These are phyloP conservation scores for Brachionus manjavacas DNA, from an alignment of 1,140 invertebrate genomes.

Conservation along the genomic window DNA sequence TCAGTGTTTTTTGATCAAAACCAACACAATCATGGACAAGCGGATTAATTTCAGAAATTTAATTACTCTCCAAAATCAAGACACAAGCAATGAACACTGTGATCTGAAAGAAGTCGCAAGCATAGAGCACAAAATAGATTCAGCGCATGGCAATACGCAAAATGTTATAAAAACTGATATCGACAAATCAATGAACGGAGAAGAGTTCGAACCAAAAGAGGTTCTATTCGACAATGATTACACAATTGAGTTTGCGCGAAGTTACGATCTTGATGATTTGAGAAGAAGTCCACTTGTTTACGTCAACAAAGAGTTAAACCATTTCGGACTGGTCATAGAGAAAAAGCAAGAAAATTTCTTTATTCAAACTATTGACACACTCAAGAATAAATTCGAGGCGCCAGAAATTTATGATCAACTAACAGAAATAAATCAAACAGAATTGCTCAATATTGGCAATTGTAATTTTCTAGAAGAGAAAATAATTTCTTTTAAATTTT, in stretches of 20 bases:
- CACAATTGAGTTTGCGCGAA: background rate
- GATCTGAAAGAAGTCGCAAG: background rate
- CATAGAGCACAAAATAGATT: background rate
- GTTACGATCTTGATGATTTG: background rate
- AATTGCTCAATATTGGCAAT: background rate
- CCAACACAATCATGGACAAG: constrained; percentile 28
- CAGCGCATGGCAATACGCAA: background rate
- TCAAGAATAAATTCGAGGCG: background rate
- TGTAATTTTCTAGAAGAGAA: background rate
- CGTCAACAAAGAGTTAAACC: background rate
- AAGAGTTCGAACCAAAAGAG: background rate
- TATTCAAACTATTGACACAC: background rate
- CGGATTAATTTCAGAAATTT: constrained; percentile 20
- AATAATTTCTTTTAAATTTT: background rate
- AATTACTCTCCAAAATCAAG: background rate
- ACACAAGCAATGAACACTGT: background rate
- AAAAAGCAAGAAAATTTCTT: background rate
- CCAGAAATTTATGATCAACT: background rate
- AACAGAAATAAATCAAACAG: background rate
- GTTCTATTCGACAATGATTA: background rate
- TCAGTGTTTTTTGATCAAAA: constrained; percentile 48
- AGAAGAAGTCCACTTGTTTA: background rate
- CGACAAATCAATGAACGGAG: background rate
- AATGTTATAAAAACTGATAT: background rate
- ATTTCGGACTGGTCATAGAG: background rate